Base-by-base conservation (phyloP, 2,888 invertebrate species). In the Drosophila greeni region DNA sequence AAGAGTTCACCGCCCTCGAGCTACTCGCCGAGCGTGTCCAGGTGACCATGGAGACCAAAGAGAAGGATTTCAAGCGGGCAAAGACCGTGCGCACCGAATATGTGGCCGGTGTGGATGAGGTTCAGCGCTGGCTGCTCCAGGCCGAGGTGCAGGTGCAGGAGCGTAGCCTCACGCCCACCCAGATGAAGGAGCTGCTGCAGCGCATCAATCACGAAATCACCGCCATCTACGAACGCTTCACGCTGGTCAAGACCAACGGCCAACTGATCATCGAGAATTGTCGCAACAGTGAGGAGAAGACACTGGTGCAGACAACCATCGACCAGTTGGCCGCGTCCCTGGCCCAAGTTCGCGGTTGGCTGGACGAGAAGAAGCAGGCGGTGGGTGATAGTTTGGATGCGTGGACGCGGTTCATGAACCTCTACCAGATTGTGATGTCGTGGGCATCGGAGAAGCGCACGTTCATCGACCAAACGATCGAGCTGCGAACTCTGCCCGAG, bases 341-440 rank as follows among this genome's bases (percentile, higher is more conserved):
- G 86, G 91, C 92, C 34, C 94, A 95, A 76, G 92, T 96, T 1
- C 93, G 92, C 81, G 91, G 92, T 61, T 94, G 94, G 92, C 90
- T 97, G 75, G 96, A 96, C 66, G 94, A 95, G 81, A 93, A 94
- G 87, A 94, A 94, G 85, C 93, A 94, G 79, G 93, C 94, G 86
- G 94, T 96, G 36, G 95, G 94, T 55, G 96, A 96, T 85, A 94
- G 95, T 66, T 91, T 97, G 80, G 97, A 97, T 85, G 95, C 96
- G 26, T 96, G 96, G 92, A 93, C 95, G 73, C 91, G 95, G 64
- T 97, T 97, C 91, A 91, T 95, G 79, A 92, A 94, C 64, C 90
- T 97, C 70, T 93, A 96, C 84, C 94, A 95, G 86, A 92, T 93
- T 76, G 95, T 97, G 45, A 93, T 94, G 89, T 90, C 91, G 59